A percentile compares a stretch with the other conserved stretches of the same genome.
Conservation (phyloP, 2,888 invertebrate species). For the Pammene aurita region DNA sequence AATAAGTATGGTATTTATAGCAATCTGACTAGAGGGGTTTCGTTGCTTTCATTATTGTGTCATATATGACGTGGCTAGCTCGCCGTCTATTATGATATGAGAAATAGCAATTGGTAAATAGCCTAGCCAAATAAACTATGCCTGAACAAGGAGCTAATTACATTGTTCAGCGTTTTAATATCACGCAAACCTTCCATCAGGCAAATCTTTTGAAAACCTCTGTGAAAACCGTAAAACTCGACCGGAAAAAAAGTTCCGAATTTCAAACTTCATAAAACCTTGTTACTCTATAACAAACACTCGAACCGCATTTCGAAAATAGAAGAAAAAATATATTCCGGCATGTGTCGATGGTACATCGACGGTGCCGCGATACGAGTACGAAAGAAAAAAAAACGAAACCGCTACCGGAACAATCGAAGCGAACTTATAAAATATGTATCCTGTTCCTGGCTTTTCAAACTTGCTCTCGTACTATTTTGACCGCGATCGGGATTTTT, state of each 20-base stretch:
- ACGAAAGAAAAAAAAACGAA: constrained; percentile 65
- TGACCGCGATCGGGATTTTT: constrained; percentile 78
- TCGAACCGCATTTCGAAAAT: constrained; percentile 63
- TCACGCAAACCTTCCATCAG: neutral
- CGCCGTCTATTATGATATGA: too few relatives aligned
- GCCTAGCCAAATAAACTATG: too few relatives aligned
- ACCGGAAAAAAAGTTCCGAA: constrained; percentile 15
- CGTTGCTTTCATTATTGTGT: too few relatives aligned
- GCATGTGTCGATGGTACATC: constrained; percentile 76
- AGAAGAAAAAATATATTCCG: constrained; percentile 61
- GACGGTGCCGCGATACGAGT: constrained; percentile 69
- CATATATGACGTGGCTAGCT: too few relatives aligned
- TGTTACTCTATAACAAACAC: constrained; percentile 62
- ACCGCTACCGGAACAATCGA: constrained; percentile 80
- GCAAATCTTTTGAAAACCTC: neutral
- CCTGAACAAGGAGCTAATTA: neutral
- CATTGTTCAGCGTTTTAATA: neutral
- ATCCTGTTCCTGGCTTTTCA: constrained; percentile 75
- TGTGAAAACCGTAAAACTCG: neutral
- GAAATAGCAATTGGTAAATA: too few relatives aligned
- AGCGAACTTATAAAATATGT: constrained; percentile 82
- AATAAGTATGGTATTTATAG: too few relatives aligned
- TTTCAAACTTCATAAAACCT: constrained; percentile 48
- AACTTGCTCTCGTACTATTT: constrained; percentile 75
- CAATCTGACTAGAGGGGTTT: too few relatives aligned